Evolutionary conservation across 2,797 vertebrate species (phyloP).

Genomic region (Lates japonicus): DNA sequence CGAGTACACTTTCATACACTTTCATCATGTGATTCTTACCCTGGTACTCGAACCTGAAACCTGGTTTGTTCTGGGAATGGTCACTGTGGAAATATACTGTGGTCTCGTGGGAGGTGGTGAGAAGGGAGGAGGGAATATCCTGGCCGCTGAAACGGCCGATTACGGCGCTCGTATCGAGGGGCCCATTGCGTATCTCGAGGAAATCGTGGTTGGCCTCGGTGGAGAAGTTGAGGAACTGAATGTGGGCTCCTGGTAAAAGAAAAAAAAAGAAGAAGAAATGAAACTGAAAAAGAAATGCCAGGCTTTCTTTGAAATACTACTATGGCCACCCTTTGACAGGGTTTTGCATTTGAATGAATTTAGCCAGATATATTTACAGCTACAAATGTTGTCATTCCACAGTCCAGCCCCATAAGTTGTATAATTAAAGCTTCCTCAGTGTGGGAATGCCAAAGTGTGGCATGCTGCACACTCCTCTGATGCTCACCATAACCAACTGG

Average conservation of each 20-base stretch:
- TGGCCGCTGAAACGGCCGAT: conserved; percentile 95
- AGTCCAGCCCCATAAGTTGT: neutral
- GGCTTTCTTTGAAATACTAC: neutral
- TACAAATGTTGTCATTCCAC: neutral
- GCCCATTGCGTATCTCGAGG: conserved; percentile 96
- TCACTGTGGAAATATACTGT: conserved; percentile 97
- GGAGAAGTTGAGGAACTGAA: conserved; percentile 98
- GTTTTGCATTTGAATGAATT: neutral
- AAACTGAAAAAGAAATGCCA: conserved; percentile 14
- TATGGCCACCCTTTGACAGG: neutral
- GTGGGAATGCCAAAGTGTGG: conserved; percentile 15
- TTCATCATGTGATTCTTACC: conserved; percentile 83
- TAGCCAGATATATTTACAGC: neutral
- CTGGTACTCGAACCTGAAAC: conserved; percentile 97
- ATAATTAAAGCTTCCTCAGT: conserved; percentile 28
- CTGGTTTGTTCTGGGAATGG: conserved; percentile 97
- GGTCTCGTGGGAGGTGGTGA: conserved; percentile 97
- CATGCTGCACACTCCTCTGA: conserved; percentile 10
- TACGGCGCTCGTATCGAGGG: conserved; percentile 93
- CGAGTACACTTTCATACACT: neutral
- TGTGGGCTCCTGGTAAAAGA: conserved; percentile 89
- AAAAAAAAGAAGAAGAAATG: neutral
- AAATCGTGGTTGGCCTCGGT: conserved; percentile 98
- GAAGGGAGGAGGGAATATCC: conserved; percentile 90
- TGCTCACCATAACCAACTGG: conserved; percentile 96